Evolutionary conservation across 1,140 invertebrate species (phyloP).

Genomic region (Gonioctena quinquepunctata): DNA sequence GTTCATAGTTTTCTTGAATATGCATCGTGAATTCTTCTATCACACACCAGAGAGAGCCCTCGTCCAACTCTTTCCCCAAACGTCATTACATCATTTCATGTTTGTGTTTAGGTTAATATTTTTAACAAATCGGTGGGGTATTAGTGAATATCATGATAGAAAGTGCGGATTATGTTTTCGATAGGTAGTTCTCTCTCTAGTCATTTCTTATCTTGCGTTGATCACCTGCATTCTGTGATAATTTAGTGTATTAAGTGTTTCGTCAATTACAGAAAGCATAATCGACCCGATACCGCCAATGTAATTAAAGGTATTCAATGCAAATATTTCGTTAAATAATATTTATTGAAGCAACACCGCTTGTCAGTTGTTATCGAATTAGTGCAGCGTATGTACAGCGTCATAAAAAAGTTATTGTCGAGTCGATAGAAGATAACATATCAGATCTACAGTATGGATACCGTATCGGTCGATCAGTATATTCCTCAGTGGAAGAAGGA

Average conservation of each 20-base stretch:
- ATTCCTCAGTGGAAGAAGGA: conserved; percentile 49
- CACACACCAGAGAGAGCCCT: neutral
- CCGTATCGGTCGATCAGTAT: neutral
- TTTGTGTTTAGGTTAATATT: conserved; percentile 14
- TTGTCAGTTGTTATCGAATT: neutral
- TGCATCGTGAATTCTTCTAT: neutral
- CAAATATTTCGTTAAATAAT: neutral
- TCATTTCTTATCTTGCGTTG: conserved; percentile 1
- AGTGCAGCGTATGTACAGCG: neutral
- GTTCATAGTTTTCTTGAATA: no score
- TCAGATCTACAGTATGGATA: neutral
- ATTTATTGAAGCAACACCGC: neutral
- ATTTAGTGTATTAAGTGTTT: conserved; percentile 19
- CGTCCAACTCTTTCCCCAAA: neutral
- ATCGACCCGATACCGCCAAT: neutral
- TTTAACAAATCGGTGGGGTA: conserved; percentile 3
- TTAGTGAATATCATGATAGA: conserved; percentile 14
- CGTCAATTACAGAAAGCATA: conserved; percentile 7
- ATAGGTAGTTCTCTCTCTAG: conserved; percentile 23
- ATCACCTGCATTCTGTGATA: conserved; percentile 23
- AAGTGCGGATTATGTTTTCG: conserved; percentile 14
- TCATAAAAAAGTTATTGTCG: neutral
- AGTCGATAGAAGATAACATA: neutral
- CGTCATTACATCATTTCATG: conserved; percentile 13
- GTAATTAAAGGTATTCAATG: neutral